A percentile compares a stretch with the other conserved stretches of the same genome.
Evolutionary conservation across 2,797 vertebrate species (phyloP).

Genomic region (Mormyrops boulengeri): DNA sequence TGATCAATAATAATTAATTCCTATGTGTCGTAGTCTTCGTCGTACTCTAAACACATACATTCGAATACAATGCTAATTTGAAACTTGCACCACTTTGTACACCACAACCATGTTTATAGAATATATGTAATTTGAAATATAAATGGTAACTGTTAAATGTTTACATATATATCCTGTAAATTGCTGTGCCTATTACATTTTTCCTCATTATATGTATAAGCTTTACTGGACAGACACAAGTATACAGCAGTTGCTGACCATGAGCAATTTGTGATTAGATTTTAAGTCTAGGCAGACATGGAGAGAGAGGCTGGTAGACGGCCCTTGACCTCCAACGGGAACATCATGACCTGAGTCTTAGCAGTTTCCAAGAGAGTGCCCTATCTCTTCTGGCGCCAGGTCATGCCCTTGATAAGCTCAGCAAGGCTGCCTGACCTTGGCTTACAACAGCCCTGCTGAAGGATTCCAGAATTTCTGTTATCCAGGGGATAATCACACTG

Average conservation of each 20-base stretch:
- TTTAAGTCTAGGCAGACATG: background rate
- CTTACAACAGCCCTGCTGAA: background rate
- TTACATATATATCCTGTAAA: background rate
- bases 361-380: conserved; percentile 1
- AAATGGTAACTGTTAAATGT: background rate
- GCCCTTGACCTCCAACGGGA: conserved; percentile 7
- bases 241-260: background rate
- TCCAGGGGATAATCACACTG: background rate
- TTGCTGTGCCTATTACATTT: background rate
- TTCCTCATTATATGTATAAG: background rate
- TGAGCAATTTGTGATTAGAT: conserved; percentile 1
- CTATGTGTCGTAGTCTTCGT: background rate
- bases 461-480: conserved; percentile 8
- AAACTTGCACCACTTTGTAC: background rate
- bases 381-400: conserved; percentile 28
- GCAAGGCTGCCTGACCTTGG: conserved; percentile 29
- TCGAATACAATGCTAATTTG: background rate
- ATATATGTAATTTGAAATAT: background rate
- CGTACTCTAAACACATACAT: background rate
- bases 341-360: conserved; percentile 21
- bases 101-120: background rate
- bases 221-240: background rate
- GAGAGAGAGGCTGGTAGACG: background rate
- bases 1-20: background rate
- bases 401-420: conserved; percentile 35